Base-by-base conservation (phyloP, 2,113 vertebrate species). In the Mirounga angustirostris region DNA sequence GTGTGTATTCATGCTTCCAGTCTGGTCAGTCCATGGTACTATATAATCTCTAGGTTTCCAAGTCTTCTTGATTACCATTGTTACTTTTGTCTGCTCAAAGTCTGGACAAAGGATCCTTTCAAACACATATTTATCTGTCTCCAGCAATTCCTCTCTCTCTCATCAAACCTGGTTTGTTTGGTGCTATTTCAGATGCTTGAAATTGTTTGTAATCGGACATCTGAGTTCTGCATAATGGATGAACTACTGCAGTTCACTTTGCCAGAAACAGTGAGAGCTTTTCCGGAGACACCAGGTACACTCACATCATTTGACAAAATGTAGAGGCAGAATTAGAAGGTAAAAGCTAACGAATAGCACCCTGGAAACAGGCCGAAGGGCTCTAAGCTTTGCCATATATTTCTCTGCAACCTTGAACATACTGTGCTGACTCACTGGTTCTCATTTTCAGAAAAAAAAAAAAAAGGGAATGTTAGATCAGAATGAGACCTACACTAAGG, bases 361-460 rank as follows among this genome's bases (percentile, higher is more conserved):
- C n/a, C 73, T 87, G 22, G 81, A 90, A 73, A 97, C 9, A 65
- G 59, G 65, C 58, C 74, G 71, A 82, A 97, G 58, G 71, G 50
- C 78, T 85, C 26, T 30, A 36, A 95, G 16, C 40, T 65, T 50
- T 83, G 63, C 24, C 84, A 52, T 36, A 19, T 56, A 91, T 80
- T 96, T 92, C 84, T 78, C 22, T 73, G 76, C 19, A 87, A 82
- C 2, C 26, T 58, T 82, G 26, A 91, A 24, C 15, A 74, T 63
- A 65, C 30, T 5, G 2, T 78, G 59, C 63, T 85, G 33, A 91
- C 43, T 59, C 43, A 89, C 28, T 71, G 24, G 46, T 56, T 67
- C 74, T 91, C n/a, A 65, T 73, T 84, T 94, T 90, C 33, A 88
- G 95, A 79, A 94, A 92, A 96, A 33, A 73, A 36, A 36, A 36